Evolutionary conservation across 2,113 vertebrate genomes (phyloP).

Genomic region (Myrmophylax atrothorax): DNA sequence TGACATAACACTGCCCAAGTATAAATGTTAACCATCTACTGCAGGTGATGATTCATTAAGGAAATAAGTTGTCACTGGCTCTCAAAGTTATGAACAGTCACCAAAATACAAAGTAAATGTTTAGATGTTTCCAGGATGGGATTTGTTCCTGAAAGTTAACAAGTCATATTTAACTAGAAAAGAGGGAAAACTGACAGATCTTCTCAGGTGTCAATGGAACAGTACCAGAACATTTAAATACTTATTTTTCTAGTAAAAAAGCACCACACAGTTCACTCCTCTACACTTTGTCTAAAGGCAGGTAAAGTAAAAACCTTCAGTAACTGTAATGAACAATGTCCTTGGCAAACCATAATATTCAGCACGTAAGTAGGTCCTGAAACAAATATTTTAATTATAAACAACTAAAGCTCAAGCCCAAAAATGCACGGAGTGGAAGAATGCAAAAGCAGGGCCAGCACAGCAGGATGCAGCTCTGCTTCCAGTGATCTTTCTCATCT

Average conservation of each 20-base stretch:
- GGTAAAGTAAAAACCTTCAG: not conserved
- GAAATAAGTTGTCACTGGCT: not conserved
- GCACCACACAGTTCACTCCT: not conserved
- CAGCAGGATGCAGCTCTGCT: conserved; percentile 3
- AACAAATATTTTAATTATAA: not conserved
- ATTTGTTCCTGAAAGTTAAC: not conserved
- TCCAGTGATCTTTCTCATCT: not conserved
- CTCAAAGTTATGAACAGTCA: not conserved
- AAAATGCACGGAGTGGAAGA: not conserved
- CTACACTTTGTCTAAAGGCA: not conserved
- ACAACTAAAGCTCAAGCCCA: not conserved
- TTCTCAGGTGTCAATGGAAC: not conserved
- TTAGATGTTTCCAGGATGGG: not conserved
- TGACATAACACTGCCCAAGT: not conserved
- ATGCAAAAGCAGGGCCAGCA: not conserved
- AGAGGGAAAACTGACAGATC: not conserved
- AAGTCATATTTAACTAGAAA: not conserved
- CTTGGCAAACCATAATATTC: not conserved
- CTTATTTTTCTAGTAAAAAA: not conserved
- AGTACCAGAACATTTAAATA: not conserved
- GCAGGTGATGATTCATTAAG: not conserved
- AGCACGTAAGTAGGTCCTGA: not conserved
- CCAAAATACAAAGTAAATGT: not conserved
- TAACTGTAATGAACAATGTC: not conserved
- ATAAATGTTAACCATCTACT: not conserved